Evolutionary conservation across 2,113 vertebrate species (phyloP), one percentile per base, ranked within the genome.

Genomic region (Otis tarda): DNA sequence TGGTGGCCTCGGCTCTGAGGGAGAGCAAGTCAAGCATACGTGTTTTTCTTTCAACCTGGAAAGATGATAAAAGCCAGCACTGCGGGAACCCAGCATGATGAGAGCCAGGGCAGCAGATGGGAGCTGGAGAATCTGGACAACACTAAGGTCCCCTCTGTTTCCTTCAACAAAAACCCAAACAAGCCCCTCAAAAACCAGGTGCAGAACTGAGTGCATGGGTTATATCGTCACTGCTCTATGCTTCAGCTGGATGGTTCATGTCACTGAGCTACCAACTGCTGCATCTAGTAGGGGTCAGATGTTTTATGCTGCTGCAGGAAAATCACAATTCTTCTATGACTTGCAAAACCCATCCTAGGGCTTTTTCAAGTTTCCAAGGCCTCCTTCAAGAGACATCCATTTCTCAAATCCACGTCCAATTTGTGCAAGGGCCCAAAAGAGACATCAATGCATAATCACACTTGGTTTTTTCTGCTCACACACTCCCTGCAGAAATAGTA

Each of bases 1-100:
- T 0, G 0, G 76, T 27, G 76, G 71, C 60, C 87, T 82, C 14
- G 1, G 89, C 75, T 94, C 80, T 0, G 0, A 67, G 13, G 13
- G 55, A 45, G 24, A 69, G 60, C 43, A 50, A 60, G 3, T 21
- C 63, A 41, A 83, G 25, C 47, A 45, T 35, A 49, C 8, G 12
- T 3, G 27, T 15, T 43, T 92, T 75, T 31, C 64, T 87, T 94
- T 56, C 52, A 84, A 28, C 69, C 80, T 87, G 83, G 56, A 50
- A 59, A 59, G 83, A 56, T 17, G 68, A 56, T 22, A 85, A 71
- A 85, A 82, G 35, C 7, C 76, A 86, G 20, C 8, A 1, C 16
- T 47, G 55, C 2, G 6, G 37, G 43, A 94, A 39, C 8, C n/a
- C 65, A 11, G 75, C 0, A 0, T 13, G 57, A 37, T 14, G 16